Percentiles rank a stretch among this genome's conserved stretches.
phyloP scores from a whole-genome alignment of 2,888 invertebrate species.

The Lypha dubia region DNA sequence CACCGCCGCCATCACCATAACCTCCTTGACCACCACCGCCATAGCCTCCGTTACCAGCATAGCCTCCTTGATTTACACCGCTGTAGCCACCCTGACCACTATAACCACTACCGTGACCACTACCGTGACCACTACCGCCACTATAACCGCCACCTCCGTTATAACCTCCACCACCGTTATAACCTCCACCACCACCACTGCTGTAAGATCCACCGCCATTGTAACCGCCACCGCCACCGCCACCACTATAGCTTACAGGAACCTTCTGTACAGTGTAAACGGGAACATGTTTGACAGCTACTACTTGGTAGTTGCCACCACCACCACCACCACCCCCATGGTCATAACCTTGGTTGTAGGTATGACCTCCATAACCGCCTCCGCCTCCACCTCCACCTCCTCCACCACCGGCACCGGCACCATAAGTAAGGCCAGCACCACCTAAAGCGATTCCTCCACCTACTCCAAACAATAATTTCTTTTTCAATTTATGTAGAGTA shows the following conservation, averaged over 20 bases:
- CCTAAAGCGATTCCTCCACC: conserved; percentile 59
- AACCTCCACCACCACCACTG: conserved; percentile 52
- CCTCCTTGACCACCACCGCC: conserved; percentile 57
- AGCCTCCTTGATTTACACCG: conserved; percentile 38
- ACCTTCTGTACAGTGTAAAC: conserved; percentile 65
- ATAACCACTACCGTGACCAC: conserved; percentile 42
- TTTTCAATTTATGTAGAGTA: conserved; percentile 70
- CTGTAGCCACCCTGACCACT: conserved; percentile 54
- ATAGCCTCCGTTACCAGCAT: conserved; percentile 59
- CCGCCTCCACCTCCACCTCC: conserved; percentile 48
- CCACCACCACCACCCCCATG: conserved; percentile 59
- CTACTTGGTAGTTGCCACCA: conserved; percentile 58
- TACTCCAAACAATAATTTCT: conserved; percentile 62
- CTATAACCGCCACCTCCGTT: conserved; percentile 62
- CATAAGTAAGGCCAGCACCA: conserved; percentile 35
- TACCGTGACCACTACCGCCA: conserved; percentile 50
- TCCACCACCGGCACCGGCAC: conserved; percentile 44
- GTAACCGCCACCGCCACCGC: conserved; percentile 55
- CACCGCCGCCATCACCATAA: conserved; percentile 38
- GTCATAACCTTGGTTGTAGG: conserved; percentile 44
- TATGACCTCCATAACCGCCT: conserved; percentile 43
- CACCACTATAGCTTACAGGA: conserved; percentile 50
- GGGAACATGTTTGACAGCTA: conserved; percentile 67
- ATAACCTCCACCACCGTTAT: conserved; percentile 48
- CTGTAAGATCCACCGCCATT: conserved; percentile 47